A percentile compares a stretch with the other conserved stretches of the same genome.
phyloP scores from a whole-genome alignment of 2,888 invertebrate genomes.

The Drosophila buzzatii region DNA sequence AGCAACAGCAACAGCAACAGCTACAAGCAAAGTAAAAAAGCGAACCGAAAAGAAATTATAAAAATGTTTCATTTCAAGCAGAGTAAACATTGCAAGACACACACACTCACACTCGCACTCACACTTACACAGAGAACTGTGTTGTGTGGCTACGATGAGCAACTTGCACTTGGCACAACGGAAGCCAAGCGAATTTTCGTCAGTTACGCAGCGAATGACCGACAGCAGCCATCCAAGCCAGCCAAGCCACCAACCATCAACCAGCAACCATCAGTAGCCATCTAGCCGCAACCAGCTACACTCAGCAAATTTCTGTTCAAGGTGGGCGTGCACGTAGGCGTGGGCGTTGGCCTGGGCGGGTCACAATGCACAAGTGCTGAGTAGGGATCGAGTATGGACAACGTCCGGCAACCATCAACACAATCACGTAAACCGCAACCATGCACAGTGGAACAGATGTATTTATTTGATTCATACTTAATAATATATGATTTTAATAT shows the following conservation, averaged over 20 bases:
- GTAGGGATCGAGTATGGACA: slow-evolving; percentile 40
- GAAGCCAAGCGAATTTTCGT: slow-evolving; percentile 72
- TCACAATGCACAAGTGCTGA: slow-evolving; percentile 53
- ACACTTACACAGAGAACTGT: background rate
- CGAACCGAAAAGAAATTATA: slow-evolving; percentile 69
- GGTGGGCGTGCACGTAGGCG: slow-evolving; percentile 56
- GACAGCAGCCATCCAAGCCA: slow-evolving; percentile 21
- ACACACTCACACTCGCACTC: slow-evolving; percentile 11
- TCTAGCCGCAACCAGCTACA: slow-evolving; percentile 59
- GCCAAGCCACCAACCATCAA: slow-evolving; percentile 42
- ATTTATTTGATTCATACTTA: no score
- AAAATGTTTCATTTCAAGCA: slow-evolving; percentile 73
- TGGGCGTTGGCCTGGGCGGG: slow-evolving; percentile 25
- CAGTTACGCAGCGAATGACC: slow-evolving; percentile 69
- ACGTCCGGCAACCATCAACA: slow-evolving; percentile 53
- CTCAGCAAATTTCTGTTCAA: slow-evolving; percentile 64
- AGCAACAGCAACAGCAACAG: background rate
- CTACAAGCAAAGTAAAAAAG: slow-evolving; percentile 42
- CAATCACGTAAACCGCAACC: slow-evolving; percentile 24
- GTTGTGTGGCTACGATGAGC: slow-evolving; percentile 36
- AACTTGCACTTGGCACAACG: slow-evolving; percentile 59
- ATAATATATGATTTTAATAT: no score
- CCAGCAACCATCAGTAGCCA: slow-evolving; percentile 64
- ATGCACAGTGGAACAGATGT: slow-evolving; percentile 29
- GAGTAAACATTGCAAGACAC: slow-evolving; percentile 67